Base-by-base conservation (phyloP, 1,140 invertebrate genomes). In the Drosophila mauritiana region DNA sequence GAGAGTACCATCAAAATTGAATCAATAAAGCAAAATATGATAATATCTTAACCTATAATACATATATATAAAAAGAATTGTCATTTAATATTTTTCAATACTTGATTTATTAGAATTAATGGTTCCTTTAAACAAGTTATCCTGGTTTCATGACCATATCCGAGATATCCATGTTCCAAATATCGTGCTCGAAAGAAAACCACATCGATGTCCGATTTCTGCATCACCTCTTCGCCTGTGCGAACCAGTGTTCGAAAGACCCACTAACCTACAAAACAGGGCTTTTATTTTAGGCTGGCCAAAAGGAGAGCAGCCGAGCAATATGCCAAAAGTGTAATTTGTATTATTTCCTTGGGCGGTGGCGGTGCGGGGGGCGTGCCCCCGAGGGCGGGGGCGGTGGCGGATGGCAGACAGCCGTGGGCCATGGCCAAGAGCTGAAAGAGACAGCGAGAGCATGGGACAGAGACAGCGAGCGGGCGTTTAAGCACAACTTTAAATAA, bases 401-500 rank as follows among this genome's bases (percentile, higher is more conserved):
- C 37, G 37, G 37, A 13, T 45, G 27, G 62, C 64, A 69, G 64
- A 70, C 67, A 43, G 67, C 43, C 73, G 70, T 55, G 46, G 70
- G 70, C 72, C 77, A 76, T 37, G 56, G 55, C 49, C 68, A 72
- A 68, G 55, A 63, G 51, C 52, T 27, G 37, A 48, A 15, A 59
- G 53, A 10, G 43, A 13, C 15, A 15, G 63, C 13, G 63, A 0
- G 7, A 12, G 27, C 27, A 31, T 1, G 63, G 12, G 52, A 49
- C 31, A 25, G 37, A 39, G 39, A 48, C 22, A 15, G 37, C 37
- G 73, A 52, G 48, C 37, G 67, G 49, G 65, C 85, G 80, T 90
- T 91, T 90, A 91, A 91, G 85, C 91, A 90, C 91, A 92, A 92
- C 85, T 92, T 92, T 92, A 92, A 92, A 92, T 92, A 92, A 92